Evolutionary conservation across 2,888 invertebrate species (phyloP).

Genomic region (Diarsia mendica): DNA sequence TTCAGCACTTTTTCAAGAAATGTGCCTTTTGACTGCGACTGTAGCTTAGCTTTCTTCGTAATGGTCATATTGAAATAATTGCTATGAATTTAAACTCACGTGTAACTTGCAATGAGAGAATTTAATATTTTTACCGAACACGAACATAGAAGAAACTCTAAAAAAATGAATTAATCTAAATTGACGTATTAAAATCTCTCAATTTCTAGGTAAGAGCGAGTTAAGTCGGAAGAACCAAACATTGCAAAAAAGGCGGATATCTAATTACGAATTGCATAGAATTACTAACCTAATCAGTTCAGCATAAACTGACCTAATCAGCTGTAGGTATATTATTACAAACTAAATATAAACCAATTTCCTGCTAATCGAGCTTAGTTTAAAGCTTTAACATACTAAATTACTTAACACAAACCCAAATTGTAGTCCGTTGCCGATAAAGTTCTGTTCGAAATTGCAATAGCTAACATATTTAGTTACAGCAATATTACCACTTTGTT

Average conservation of each 20-base stretch:
- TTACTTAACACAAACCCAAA: neutral
- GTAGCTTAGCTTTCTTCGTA: too few species aligned
- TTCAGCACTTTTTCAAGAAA: too few species aligned
- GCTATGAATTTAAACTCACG: too few species aligned
- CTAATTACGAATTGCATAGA: neutral
- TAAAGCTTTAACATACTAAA: neutral
- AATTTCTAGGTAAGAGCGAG: neutral
- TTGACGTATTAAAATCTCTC: neutral
- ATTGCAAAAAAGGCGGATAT: neutral
- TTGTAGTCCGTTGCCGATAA: conserved; percentile 16
- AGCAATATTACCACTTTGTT: conserved; percentile 30
- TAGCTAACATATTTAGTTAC: conserved; percentile 19
- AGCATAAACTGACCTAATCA: neutral
- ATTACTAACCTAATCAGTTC: neutral
- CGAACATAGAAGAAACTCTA: too few species aligned
- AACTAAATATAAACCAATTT: neutral
- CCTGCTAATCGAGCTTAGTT: conserved; percentile 18
- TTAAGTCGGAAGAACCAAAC: neutral
- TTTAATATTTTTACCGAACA: too few species aligned
- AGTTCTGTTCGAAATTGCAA: conserved; percentile 21
- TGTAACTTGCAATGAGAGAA: too few species aligned
- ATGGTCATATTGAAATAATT: too few species aligned
- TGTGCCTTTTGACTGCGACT: too few species aligned
- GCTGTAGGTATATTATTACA: neutral
- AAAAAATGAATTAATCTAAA: too few species aligned